These are phyloP conservation scores for Oncopodura yosiiana DNA, from an alignment of 1,140 invertebrate genomes.

Conservation along the genomic window DNA sequence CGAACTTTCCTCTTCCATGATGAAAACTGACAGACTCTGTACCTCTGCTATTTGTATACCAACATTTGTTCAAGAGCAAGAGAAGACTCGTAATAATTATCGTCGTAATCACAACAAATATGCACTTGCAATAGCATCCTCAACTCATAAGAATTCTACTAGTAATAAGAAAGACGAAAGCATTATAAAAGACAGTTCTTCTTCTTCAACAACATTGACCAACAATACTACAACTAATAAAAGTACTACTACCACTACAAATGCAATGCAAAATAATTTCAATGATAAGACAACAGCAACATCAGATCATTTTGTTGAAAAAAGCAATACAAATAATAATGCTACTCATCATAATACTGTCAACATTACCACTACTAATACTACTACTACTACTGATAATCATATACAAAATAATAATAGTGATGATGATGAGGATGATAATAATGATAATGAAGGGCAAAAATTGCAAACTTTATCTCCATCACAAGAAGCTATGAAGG, in stretches of 20 bases:
- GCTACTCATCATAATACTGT: no score
- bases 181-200: background rate
- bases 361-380: constrained; percentile 5
- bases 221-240: constrained; percentile 3
- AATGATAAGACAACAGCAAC: no score
- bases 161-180: constrained; percentile 8
- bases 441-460: constrained; percentile 4
- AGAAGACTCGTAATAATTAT: background rate
- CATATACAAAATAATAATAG: background rate
- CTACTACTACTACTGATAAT: background rate
- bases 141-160: background rate
- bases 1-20: constrained; percentile 5
- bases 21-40: constrained; percentile 47
- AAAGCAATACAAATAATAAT: no score
- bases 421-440: constrained; percentile 1
- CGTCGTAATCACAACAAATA: background rate
- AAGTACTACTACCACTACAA: constrained; percentile 1
- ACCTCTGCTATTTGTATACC: constrained; percentile 70
- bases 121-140: background rate
- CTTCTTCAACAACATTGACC: background rate
- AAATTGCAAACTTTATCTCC: background rate
- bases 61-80: constrained; percentile 57
- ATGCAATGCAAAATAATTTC: background rate
- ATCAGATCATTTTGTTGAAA: no score
- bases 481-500: constrained; percentile 11